Percentiles rank a stretch among this genome's conserved stretches.
phyloP scores from a whole-genome alignment of 2,113 vertebrate genomes.

The Varanus salvator region DNA sequence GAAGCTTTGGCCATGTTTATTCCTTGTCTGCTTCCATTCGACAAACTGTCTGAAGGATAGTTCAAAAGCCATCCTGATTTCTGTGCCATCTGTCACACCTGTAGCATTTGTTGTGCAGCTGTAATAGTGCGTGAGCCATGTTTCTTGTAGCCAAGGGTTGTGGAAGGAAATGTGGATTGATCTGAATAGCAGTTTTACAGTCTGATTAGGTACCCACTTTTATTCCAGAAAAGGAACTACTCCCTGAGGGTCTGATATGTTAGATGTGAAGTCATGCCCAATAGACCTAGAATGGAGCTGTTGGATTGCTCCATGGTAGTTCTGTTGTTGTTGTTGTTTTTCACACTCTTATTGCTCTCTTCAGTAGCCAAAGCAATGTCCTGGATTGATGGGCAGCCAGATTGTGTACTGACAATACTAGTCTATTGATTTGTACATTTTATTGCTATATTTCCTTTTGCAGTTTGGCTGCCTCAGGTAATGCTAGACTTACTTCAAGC shows the following conservation, averaged over 20 bases:
- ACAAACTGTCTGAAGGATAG: neutral
- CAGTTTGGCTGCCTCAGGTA: neutral
- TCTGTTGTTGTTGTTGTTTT: neutral
- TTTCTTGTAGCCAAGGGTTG: neutral
- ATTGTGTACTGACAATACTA: constrained; percentile 4
- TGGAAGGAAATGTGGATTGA: constrained; percentile 6
- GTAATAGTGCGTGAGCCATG: neutral
- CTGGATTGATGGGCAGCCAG: neutral
- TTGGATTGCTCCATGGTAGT: neutral
- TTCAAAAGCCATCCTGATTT: neutral
- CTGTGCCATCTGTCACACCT: neutral
- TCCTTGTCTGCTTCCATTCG: neutral
- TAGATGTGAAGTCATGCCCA: neutral
- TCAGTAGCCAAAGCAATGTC: neutral
- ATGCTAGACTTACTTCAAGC: neutral
- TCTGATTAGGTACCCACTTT: neutral
- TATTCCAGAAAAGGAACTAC: neutral
- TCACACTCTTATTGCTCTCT: neutral
- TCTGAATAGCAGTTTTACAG: neutral
- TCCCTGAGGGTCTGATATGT: neutral
- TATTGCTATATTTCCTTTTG: constrained; percentile 4
- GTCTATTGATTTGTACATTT: constrained; percentile 23
- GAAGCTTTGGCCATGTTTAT: neutral
- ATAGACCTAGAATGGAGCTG: neutral
- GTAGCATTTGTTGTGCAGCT: neutral